Conservation (phyloP, 37 sponge, comb jelly and placozoan genomes). For the Halichondria panicea region DNA sequence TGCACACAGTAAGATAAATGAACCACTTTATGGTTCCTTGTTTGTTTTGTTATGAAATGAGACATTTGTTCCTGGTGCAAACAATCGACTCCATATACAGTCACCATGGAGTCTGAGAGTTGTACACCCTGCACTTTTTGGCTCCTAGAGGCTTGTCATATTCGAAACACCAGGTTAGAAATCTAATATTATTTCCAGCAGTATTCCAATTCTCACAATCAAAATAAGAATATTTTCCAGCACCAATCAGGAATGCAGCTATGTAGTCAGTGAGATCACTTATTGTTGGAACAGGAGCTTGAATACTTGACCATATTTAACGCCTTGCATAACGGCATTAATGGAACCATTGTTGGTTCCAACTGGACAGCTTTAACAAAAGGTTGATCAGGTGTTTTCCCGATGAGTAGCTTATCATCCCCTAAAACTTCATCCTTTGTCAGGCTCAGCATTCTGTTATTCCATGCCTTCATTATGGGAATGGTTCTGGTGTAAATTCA, state of each 20-base stretch:
- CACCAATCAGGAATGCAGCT: constrained; percentile 50
- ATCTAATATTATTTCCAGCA: not conserved
- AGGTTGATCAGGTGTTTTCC: constrained; percentile 13
- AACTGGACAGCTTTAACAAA: constrained; percentile 38
- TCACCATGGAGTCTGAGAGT: constrained; percentile 8
- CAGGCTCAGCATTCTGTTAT: no score
- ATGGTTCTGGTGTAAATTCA: no score
- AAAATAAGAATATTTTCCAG: constrained; percentile 31
- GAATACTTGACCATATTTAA: no score
- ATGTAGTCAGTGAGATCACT: constrained; percentile 21
- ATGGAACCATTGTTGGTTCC: no score
- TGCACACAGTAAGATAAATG: no score
- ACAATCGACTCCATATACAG: constrained; percentile 22
- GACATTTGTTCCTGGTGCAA: constrained; percentile 28
- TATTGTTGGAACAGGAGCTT: no score
- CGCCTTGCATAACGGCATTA: no score
- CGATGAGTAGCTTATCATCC: constrained; percentile 3
- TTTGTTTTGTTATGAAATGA: constrained; percentile 31
- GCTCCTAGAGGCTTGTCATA: constrained; percentile 46
- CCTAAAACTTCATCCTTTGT: no score
- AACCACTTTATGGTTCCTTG: constrained; percentile 41
- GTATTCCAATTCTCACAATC: constrained; percentile 29
- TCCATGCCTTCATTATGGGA: no score
- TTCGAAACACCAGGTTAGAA: constrained; percentile 6
- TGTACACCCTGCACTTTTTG: constrained; percentile 20